These are phyloP conservation scores for Falco punctatus DNA, from an alignment of 2,113 vertebrate species.

Conservation along the genomic window DNA sequence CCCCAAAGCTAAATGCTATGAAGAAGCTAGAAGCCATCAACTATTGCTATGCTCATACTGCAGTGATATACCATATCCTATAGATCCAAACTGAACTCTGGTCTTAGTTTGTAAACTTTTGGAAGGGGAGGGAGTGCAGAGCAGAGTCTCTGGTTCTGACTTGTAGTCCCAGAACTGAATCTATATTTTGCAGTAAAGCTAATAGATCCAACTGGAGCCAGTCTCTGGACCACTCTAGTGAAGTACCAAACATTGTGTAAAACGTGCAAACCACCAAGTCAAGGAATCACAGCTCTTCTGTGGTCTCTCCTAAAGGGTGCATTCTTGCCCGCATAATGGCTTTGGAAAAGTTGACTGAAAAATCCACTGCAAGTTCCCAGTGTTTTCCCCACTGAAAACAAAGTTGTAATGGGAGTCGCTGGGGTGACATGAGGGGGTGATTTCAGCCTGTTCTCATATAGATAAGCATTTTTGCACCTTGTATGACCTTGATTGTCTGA, in stretches of 20 bases:
- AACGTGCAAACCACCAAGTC: background rate
- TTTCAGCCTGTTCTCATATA: conserved; percentile 33
- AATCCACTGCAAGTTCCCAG: background rate
- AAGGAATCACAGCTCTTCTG: background rate
- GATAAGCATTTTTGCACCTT: conserved; percentile 77
- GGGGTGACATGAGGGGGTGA: background rate
- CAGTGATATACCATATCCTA: background rate
- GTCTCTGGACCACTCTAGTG: background rate
- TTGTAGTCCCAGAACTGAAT: background rate
- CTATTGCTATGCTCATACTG: background rate
- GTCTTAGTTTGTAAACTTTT: background rate
- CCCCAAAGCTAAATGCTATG: background rate
- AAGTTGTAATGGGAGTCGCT: conserved; percentile 20
- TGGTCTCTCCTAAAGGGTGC: background rate
- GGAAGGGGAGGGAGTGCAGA: background rate
- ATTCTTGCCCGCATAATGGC: background rate
- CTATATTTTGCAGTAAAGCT: background rate
- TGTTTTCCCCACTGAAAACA: conserved; percentile 41
- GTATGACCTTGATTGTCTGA: conserved; percentile 71
- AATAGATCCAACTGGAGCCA: background rate
- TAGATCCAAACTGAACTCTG: background rate
- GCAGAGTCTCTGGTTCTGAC: background rate
- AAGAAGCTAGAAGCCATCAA: background rate
- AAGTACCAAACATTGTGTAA: background rate
- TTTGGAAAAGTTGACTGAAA: background rate